phyloP scores from a whole-genome alignment of 2,113 vertebrate species.

The Pteronura brasiliensis region DNA sequence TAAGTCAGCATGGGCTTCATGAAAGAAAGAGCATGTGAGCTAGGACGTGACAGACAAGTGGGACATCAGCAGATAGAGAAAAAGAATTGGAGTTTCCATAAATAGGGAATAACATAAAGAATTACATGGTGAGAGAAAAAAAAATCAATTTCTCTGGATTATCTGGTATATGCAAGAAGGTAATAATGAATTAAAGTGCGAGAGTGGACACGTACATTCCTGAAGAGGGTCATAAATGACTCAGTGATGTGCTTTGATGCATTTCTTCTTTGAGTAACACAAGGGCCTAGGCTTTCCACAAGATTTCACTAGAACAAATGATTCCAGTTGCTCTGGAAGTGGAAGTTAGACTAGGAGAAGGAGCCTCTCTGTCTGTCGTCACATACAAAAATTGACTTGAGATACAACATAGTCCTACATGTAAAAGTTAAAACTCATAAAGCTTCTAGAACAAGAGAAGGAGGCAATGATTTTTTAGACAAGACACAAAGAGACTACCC shows the following conservation, averaged over 20 bases:
- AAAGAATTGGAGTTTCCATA: neutral
- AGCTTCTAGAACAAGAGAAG: neutral
- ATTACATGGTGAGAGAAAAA: neutral
- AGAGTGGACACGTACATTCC: too few species aligned
- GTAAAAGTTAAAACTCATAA: neutral
- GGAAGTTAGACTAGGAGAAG: neutral
- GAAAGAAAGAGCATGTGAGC: neutral
- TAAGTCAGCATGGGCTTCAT: neutral
- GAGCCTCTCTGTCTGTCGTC: neutral
- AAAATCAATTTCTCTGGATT: neutral
- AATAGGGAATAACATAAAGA: neutral
- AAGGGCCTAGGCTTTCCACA: accelerated
- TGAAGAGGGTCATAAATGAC: neutral
- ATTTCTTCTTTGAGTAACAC: neutral
- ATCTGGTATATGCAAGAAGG: neutral
- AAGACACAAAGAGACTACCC: neutral
- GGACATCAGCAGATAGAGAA: neutral
- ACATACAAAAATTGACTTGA: neutral
- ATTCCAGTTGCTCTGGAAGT: neutral
- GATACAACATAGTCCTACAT: neutral
- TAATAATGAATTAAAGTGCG: neutral
- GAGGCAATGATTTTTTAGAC: neutral
- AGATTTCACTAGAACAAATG: neutral
- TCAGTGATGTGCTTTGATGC: accelerated
- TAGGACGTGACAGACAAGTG: neutral